phyloP scores from a whole-genome alignment of 2,888 invertebrate genomes.

The Harpalus rufipes region DNA sequence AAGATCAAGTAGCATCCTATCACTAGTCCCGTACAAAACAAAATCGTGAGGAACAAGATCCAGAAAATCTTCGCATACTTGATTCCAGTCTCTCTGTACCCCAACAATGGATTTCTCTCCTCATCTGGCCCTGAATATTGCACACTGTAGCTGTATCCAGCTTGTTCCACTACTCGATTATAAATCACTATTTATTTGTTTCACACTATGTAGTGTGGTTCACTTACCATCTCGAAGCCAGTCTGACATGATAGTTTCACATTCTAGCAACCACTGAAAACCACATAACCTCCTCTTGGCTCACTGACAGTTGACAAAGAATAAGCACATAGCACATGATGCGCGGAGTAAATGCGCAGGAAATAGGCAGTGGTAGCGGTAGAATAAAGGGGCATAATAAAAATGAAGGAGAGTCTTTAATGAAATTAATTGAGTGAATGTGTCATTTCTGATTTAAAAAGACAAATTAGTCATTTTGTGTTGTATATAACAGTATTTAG shows the following conservation, averaged over 20 bases:
- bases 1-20: conserved; percentile 67
- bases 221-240: conserved; percentile 64
- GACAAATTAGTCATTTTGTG: background rate
- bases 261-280: conserved; percentile 37
- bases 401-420: background rate
- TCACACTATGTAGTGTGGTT: conserved; percentile 14
- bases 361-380: background rate
- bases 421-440: background rate
- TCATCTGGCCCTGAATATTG: conserved; percentile 61
- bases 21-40: conserved; percentile 60
- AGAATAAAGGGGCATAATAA: background rate
- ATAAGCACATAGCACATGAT: background rate
- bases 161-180: conserved; percentile 57
- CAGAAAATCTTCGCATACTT: conserved; percentile 55
- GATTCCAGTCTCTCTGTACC: background rate
- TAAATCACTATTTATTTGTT: conserved; percentile 1
- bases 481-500: background rate
- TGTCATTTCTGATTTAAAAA: background rate
- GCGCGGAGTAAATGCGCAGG: background rate
- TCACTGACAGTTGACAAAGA: conserved; percentile 6
- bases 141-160: conserved; percentile 58
- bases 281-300: conserved; percentile 14
- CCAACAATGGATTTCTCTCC: conserved; percentile 40
- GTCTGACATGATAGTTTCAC: conserved; percentile 62
- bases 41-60: conserved; percentile 59